A percentile compares a stretch with the other conserved stretches of the same genome.
These are phyloP conservation scores for Bubo blakistoni DNA, from an alignment of 2,113 vertebrate genomes.

Conservation along the genomic window DNA sequence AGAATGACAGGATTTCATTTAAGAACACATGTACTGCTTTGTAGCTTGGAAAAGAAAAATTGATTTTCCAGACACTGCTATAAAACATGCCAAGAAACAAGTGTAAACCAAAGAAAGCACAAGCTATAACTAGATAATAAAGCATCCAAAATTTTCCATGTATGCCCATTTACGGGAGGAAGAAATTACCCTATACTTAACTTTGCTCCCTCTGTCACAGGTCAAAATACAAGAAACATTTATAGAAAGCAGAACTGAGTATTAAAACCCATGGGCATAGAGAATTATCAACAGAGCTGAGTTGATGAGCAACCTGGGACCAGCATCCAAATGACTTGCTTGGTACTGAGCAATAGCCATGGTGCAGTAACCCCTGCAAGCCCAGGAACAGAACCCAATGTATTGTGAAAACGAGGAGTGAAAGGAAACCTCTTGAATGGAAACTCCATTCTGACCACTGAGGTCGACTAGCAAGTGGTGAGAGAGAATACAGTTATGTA, in stretches of 20 bases:
- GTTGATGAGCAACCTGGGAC: not conserved
- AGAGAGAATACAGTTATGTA: not conserved
- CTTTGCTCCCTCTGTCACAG: not conserved
- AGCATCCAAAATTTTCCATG: not conserved
- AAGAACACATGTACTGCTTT: not conserved
- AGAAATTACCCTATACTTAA: not conserved
- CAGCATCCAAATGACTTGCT: not conserved
- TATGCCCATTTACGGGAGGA: not conserved
- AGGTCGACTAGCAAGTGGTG: not conserved
- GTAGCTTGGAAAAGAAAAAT: slow-evolving; percentile 48
- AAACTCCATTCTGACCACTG: not conserved
- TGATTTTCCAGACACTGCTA: slow-evolving; percentile 40
- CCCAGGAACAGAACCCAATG: not conserved
- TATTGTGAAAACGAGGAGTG: rapidly evolving
- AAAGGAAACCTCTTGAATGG: not conserved
- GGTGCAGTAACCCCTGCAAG: not conserved
- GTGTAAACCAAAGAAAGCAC: slow-evolving; percentile 11
- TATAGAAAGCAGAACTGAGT: not conserved
- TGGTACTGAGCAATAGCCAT: not conserved
- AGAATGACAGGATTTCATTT: slow-evolving; percentile 20
- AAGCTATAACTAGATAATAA: not conserved
- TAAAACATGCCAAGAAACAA: slow-evolving; percentile 29
- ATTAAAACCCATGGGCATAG: not conserved
- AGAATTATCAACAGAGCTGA: not conserved
- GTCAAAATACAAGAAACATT: not conserved